These are phyloP conservation scores for Neodiprion pinetum DNA, from an alignment of 1,140 invertebrate species.

Conservation along the genomic window DNA sequence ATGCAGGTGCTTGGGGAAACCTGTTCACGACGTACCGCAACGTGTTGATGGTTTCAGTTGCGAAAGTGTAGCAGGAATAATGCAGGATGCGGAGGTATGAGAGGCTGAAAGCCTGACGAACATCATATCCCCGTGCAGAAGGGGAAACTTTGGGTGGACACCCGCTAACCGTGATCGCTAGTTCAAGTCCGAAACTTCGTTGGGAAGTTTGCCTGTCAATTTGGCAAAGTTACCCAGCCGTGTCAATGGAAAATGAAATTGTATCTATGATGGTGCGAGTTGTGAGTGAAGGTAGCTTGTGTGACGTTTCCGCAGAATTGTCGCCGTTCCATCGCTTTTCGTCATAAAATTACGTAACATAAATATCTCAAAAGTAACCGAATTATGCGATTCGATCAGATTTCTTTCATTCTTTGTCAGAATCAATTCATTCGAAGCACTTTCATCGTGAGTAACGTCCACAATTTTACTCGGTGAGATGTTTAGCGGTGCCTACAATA, in stretches of 20 bases:
- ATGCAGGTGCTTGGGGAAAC: too few relatives aligned
- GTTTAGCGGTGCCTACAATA: too few relatives aligned
- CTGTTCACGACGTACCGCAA: too few relatives aligned
- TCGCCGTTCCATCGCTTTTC: not conserved
- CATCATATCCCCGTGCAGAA: not conserved
- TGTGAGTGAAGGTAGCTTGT: not conserved
- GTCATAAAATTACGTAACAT: not conserved
- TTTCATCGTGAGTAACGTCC: too few relatives aligned
- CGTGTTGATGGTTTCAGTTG: too few relatives aligned
- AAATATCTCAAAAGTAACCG: too few relatives aligned
- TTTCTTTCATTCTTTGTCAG: too few relatives aligned
- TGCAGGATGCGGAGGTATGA: not conserved
- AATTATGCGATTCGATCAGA: too few relatives aligned
- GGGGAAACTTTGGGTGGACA: not conserved
- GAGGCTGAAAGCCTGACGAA: not conserved
- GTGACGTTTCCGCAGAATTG: not conserved
- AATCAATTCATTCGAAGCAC: too few relatives aligned
- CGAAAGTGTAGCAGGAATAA: too few relatives aligned
- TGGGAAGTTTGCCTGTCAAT: not conserved
- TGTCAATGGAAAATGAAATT: not conserved
- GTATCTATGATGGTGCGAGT: not conserved
- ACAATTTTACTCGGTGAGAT: too few relatives aligned
- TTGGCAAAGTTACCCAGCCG: not conserved
- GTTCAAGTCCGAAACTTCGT: not conserved
- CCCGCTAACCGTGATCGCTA: constrained; percentile 6